Evolutionary conservation across 2,888 invertebrate species (phyloP).

Genomic region (Conops quadrifasciatus): DNA sequence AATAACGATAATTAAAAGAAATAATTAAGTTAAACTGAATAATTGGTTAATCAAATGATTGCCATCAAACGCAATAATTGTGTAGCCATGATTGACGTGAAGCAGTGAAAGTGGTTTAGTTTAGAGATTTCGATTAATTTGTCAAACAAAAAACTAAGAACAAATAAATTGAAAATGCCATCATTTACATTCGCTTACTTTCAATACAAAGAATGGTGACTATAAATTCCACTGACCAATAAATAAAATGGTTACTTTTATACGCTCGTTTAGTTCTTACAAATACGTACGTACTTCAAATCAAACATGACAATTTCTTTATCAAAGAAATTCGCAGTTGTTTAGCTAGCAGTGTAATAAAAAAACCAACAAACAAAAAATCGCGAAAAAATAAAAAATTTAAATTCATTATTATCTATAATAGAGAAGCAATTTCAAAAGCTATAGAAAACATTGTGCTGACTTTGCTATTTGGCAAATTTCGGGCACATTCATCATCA

Average conservation of each 20-base stretch:
- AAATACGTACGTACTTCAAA: not conserved
- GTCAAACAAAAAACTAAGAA: constrained; percentile 13
- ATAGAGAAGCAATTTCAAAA: constrained; percentile 6
- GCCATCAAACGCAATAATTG: not conserved
- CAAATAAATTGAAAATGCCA: not conserved
- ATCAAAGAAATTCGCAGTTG: constrained; percentile 47
- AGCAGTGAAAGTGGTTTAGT: constrained; percentile 22
- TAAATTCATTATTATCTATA: not conserved
- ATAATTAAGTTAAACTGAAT: constrained; percentile 7
- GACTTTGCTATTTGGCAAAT: not conserved
- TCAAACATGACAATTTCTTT: not conserved
- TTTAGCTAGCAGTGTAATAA: constrained; percentile 40
- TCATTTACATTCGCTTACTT: constrained; percentile 21
- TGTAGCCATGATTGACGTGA: not conserved
- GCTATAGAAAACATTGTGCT: not conserved
- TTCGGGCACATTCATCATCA: constrained; percentile 24
- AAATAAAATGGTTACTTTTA: constrained; percentile 1
- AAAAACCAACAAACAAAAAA: constrained; percentile 31
- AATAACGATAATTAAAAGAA: not conserved
- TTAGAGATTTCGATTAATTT: constrained; percentile 12
- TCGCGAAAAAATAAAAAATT: constrained; percentile 1
- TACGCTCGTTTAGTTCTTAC: constrained; percentile 17
- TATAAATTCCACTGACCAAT: constrained; percentile 19
- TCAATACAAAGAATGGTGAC: not conserved
- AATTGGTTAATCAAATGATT: constrained; percentile 10